A percentile compares a stretch with the other conserved stretches of the same genome.
phyloP scores from a whole-genome alignment of 2,888 invertebrate species.

The Brachynemurus nebulosus region DNA sequence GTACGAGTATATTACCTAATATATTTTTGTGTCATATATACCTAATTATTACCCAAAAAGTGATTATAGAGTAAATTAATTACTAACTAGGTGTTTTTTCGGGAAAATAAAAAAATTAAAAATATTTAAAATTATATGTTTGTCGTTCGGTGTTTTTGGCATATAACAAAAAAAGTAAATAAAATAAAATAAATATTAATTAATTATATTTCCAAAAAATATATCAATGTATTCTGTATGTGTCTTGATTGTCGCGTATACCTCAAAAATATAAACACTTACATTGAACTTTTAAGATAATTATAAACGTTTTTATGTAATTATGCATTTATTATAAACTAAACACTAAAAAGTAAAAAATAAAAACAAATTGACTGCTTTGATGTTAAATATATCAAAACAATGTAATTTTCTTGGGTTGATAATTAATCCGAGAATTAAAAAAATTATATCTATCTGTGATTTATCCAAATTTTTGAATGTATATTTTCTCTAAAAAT shows the following conservation, averaged over 20 bases:
- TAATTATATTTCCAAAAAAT: conserved; percentile 22
- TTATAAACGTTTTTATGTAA: conserved; percentile 16
- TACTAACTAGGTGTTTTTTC: conserved; percentile 8
- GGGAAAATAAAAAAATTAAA: conserved; percentile 7
- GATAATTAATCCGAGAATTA: conserved; percentile 5
- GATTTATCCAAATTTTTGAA: conserved; percentile 43
- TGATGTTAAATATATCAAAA: conserved; percentile 28
- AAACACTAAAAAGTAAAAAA: conserved; percentile 16
- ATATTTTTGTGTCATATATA: conserved; percentile 9
- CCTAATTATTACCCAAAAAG: too few species aligned
- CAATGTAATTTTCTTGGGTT: conserved; percentile 21
- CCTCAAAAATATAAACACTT: conserved; percentile 27
- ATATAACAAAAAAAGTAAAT: conserved; percentile 20
- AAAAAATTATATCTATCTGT: conserved; percentile 41
- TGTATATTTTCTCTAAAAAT: conserved; percentile 45
- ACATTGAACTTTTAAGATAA: conserved; percentile 10
- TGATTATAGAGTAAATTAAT: conserved; percentile 5
- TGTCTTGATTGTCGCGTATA: conserved; percentile 41
- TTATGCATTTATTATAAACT: conserved; percentile 13
- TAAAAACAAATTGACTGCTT: conserved; percentile 27
- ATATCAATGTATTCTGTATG: conserved; percentile 29
- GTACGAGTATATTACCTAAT: too few species aligned
- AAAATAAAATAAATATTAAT: background rate
- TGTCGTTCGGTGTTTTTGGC: conserved; percentile 28
- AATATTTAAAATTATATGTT: conserved; percentile 20